Percentiles rank a stretch among this genome's conserved stretches.
These are phyloP conservation scores for Nephrotoma appendiculata DNA, from an alignment of 2,888 invertebrate species.

Conservation along the genomic window DNA sequence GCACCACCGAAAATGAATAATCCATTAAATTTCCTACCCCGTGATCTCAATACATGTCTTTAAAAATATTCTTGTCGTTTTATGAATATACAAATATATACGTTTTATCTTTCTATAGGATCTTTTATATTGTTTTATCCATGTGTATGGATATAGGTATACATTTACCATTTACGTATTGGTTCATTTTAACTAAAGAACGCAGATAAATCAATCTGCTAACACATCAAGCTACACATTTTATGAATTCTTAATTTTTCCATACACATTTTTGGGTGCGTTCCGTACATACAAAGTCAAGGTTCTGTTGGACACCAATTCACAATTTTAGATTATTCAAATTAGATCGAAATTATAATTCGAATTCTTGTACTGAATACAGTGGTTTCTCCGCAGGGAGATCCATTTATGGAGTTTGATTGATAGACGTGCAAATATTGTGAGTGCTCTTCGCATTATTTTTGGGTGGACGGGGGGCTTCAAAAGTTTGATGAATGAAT, in stretches of 20 bases:
- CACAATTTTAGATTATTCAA: not conserved
- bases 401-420: not conserved
- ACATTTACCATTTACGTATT: not conserved
- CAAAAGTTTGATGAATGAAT: not conserved
- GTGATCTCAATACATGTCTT: not conserved
- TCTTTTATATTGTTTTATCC: not conserved
- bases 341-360: not conserved
- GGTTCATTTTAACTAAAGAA: not conserved
- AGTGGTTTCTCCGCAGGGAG: not conserved
- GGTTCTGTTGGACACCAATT: not conserved
- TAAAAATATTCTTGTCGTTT: not conserved
- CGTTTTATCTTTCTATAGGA: not conserved
- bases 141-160: not conserved
- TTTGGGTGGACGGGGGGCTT: not conserved
- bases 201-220: not conserved
- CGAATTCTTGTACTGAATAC: not conserved
- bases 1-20: not conserved
- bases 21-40: not conserved
- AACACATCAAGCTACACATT: not conserved
- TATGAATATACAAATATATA: not conserved
- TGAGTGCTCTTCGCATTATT: not conserved
- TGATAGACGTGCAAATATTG: not conserved
- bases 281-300: not conserved
- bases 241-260: not conserved
- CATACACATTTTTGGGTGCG: not conserved